Conservation (phyloP, 2,113 vertebrate species). For the Malurus alboscapulatus region DNA sequence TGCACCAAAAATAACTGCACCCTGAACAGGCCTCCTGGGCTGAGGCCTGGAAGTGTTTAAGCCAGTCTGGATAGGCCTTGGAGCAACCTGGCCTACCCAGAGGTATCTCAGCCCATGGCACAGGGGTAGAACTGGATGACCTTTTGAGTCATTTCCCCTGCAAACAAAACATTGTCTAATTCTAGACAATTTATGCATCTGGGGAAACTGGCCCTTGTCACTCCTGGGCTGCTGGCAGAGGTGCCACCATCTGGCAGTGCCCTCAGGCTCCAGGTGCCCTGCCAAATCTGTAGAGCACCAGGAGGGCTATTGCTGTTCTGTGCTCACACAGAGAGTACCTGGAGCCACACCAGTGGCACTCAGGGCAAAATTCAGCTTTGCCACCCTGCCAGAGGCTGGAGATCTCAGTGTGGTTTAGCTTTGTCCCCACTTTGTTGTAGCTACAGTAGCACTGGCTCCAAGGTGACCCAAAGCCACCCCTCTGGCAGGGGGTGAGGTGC, state of each 20-base stretch:
- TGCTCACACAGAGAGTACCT: background rate
- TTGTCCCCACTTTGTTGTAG: background rate
- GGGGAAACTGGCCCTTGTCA: too few species aligned
- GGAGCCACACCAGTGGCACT: background rate
- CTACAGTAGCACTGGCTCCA: background rate
- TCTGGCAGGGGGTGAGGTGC: too few species aligned
- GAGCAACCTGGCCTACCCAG: background rate
- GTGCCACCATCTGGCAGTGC: background rate
- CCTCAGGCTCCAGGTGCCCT: background rate
- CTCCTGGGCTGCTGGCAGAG: background rate
- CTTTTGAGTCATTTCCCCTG: background rate
- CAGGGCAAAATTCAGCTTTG: background rate
- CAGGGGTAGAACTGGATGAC: background rate
- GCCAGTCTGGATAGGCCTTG: background rate
- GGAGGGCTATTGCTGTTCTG: background rate
- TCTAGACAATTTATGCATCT: background rate
- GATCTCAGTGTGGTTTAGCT: background rate
- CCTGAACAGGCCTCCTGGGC: background rate
- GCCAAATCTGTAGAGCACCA: background rate
- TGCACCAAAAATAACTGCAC: background rate
- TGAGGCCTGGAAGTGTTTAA: background rate
- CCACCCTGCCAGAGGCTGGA: background rate
- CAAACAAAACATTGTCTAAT: background rate
- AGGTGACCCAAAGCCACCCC: fast-evolving
- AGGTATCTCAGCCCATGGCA: too few species aligned